Percentiles rank a stretch among this genome's conserved stretches.
Conservation (phyloP, 2,113 vertebrate genomes). For the Chamaea fasciata region DNA sequence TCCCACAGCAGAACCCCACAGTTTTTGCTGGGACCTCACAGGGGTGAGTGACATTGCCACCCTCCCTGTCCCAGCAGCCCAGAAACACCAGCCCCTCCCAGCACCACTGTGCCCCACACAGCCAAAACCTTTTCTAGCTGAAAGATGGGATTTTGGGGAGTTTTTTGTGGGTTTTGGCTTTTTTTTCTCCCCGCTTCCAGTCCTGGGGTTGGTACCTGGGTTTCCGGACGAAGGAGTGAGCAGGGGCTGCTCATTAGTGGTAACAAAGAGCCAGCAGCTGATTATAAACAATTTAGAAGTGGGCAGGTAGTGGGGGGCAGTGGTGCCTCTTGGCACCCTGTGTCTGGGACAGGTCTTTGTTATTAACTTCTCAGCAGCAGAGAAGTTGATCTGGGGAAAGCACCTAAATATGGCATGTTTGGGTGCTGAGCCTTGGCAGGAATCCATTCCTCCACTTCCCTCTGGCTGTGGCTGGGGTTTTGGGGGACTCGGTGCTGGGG, state of each 20-base stretch:
- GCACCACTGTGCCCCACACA: fast-evolving
- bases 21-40: fast-evolving
- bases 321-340: not conserved
- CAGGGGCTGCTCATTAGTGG: not conserved
- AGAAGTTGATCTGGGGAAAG: not conserved
- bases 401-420: fast-evolving
- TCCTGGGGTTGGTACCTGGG: not conserved
- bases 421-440: not conserved
- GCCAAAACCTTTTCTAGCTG: not conserved
- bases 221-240: not conserved
- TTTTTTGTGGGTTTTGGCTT: not conserved
- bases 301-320: fast-evolving
- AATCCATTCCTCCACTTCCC: not conserved
- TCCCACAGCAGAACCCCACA: not conserved
- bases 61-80: not conserved
- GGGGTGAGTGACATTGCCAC: not conserved
- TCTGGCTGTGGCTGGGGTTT: not conserved
- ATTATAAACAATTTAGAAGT: not conserved
- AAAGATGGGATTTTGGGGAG: not conserved
- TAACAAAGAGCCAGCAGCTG: not conserved
- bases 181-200: not conserved
- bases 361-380: not conserved
- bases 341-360: not conserved
- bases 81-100: not conserved
- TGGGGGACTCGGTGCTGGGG: not conserved